A percentile compares a stretch with the other conserved stretches of the same genome.
phyloP scores from a whole-genome alignment of 2,888 invertebrate genomes.

The Timandra comae region DNA sequence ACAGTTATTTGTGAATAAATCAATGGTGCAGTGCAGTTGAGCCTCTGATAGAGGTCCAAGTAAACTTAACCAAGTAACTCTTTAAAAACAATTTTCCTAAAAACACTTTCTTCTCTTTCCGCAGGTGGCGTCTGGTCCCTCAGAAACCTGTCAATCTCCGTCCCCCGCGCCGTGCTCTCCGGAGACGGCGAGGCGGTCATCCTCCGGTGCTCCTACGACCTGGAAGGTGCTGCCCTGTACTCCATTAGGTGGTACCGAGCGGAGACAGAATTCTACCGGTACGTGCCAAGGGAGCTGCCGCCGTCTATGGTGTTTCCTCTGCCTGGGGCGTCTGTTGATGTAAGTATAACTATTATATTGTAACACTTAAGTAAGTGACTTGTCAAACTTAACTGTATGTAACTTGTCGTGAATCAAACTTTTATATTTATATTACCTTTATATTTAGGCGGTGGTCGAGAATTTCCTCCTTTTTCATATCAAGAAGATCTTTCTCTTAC shows the following conservation, averaged over 20 bases:
- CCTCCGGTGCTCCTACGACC: slow-evolving; percentile 76
- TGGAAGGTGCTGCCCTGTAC: slow-evolving; percentile 81
- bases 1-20: too few relatives aligned
- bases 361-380: too few relatives aligned
- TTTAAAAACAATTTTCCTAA: too few relatives aligned
- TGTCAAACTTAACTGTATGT: too few relatives aligned
- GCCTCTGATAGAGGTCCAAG: neutral
- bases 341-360: too few relatives aligned
- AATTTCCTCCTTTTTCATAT: too few relatives aligned
- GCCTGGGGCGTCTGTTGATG: slow-evolving; percentile 83
- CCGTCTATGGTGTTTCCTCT: slow-evolving; percentile 82
- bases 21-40: neutral
- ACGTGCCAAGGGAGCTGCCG: slow-evolving; percentile 82
- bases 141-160: slow-evolving; percentile 62
- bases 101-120: slow-evolving; percentile 8
- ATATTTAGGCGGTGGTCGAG: too few relatives aligned
- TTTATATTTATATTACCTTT: too few relatives aligned
- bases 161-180: slow-evolving; percentile 74
- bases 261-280: slow-evolving; percentile 85
- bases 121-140: slow-evolving; percentile 69
- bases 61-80: too few relatives aligned
- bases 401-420: too few relatives aligned
- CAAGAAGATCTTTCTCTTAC: too few relatives aligned
- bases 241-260: slow-evolving; percentile 82
- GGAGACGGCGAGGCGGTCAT: slow-evolving; percentile 70